Evolutionary conservation across 2,888 invertebrate species (phyloP), one percentile per base, ranked within the genome.

Genomic region (Scaptomyza flava): DNA sequence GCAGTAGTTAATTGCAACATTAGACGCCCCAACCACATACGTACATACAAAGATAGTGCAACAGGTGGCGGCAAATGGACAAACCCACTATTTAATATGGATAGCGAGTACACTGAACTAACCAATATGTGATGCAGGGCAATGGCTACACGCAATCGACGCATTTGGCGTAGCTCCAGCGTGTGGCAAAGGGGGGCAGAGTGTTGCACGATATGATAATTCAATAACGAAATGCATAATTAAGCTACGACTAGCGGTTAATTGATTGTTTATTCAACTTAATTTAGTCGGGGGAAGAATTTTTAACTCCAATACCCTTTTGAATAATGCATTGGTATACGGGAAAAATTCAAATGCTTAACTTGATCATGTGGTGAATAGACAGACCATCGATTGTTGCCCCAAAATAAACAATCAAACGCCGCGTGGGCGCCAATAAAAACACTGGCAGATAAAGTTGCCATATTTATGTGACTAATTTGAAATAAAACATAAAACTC

Each of bases 381-480:
- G n/a, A 8, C 33, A 30, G 8, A 11, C 30, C 52, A 42, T 45
- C 33, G 33, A 38, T 36, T 68, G 58, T 69, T 64, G 69, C 33
- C 43, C 52, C 74, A 57, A 68, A 71, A 71, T 54, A 66, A 87
- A 87, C 81, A 78, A 65, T 70, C 69, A 69, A 73, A 70, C 67
- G 68, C 72, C 66, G 82, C 78, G 84, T 84, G 87, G 88, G 88
- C 68, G 80, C 84, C 48, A 2, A 62, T 58, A 33, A 68, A 54
- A 66, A 12, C 60, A 67, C 59, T 75, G 62, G 63, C 47, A 72
- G 86, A 88, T 89, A 88, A 89, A 88, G 64, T 60, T 81, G 65
- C 72, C 73, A 78, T 83, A 86, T 85, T 85, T 89, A 89, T 88
- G 84, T 78, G 89, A 72, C 84, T 85, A 89, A 85, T 85, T 89